phyloP scores from a whole-genome alignment of 1,140 invertebrate genomes.

The Drosophila guanche region DNA sequence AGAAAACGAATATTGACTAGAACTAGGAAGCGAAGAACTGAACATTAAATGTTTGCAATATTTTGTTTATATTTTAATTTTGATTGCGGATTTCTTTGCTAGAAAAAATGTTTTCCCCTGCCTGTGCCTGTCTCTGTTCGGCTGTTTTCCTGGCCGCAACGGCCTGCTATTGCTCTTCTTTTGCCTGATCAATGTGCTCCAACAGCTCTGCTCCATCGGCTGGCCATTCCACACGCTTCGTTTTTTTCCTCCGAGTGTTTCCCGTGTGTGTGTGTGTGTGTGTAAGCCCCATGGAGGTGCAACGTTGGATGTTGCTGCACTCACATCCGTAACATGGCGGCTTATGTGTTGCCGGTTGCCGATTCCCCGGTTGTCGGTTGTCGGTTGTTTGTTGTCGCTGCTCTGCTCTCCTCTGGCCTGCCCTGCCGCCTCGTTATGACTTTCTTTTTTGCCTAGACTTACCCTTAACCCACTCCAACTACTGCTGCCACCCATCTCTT shows the following conservation, averaged over 20 bases:
- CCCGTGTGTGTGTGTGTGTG: conserved; percentile 2
- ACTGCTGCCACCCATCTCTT: background rate
- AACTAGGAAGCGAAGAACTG: too few species aligned
- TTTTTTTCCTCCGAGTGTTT: conserved; percentile 3
- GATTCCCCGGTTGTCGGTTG: conserved; percentile 4
- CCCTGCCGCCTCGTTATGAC: conserved; percentile 25
- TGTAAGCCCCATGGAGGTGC: conserved; percentile 21
- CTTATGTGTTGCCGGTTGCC: conserved; percentile 34
- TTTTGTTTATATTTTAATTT: too few species aligned
- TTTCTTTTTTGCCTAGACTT: conserved; percentile 22
- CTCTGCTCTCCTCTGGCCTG: too few species aligned
- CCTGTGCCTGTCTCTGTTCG: too few species aligned
- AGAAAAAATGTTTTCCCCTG: too few species aligned
- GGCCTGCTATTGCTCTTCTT: background rate
- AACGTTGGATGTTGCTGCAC: conserved; percentile 31
- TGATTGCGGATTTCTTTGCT: too few species aligned
- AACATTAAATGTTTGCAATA: too few species aligned
- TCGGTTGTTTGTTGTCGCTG: background rate
- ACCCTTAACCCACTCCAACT: background rate
- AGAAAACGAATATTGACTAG: too few species aligned
- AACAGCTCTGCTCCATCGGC: background rate
- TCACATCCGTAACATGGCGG: conserved; percentile 50
- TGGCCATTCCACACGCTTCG: conserved; percentile 12
- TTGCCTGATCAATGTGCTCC: background rate
- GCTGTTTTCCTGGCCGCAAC: too few species aligned